phyloP scores from a whole-genome alignment of 1,140 invertebrate species.

The Phenacoccus solenopsis region DNA sequence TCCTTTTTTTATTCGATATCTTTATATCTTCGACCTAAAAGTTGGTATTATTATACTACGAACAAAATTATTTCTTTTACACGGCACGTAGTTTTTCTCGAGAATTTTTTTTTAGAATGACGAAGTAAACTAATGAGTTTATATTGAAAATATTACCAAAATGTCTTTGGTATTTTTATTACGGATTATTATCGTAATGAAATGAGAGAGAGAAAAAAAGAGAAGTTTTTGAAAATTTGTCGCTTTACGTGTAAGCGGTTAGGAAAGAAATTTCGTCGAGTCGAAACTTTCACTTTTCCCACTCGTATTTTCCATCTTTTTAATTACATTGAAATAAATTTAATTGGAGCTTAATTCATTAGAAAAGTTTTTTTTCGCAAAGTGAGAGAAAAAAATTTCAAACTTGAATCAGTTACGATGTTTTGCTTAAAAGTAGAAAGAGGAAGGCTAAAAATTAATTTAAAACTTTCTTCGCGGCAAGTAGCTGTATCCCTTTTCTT shows the following conservation, averaged over 20 bases:
- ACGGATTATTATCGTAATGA: neutral
- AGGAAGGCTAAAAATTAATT: neutral
- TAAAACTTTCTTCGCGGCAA: neutral
- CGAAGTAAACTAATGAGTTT: neutral
- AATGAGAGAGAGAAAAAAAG: neutral
- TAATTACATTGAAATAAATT: conserved; percentile 4
- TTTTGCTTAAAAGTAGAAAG: neutral
- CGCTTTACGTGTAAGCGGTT: too few relatives aligned
- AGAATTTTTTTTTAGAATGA: neutral
- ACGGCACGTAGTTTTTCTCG: too few relatives aligned
- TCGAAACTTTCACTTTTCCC: neutral
- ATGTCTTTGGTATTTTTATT: neutral
- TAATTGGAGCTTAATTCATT: conserved; percentile 3
- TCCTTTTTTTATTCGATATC: neutral
- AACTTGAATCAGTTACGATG: neutral
- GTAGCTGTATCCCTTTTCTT: neutral
- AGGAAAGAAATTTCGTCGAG: too few relatives aligned
- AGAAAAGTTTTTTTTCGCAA: neutral
- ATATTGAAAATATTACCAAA: neutral
- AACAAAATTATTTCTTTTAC: too few relatives aligned
- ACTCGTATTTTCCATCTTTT: neutral
- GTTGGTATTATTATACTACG: too few relatives aligned
- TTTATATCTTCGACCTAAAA: too few relatives aligned
- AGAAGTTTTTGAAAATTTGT: neutral
- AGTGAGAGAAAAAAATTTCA: neutral